Base-by-base conservation (phyloP, 1,140 invertebrate species). In the Drosophila ohnishii region DNA sequence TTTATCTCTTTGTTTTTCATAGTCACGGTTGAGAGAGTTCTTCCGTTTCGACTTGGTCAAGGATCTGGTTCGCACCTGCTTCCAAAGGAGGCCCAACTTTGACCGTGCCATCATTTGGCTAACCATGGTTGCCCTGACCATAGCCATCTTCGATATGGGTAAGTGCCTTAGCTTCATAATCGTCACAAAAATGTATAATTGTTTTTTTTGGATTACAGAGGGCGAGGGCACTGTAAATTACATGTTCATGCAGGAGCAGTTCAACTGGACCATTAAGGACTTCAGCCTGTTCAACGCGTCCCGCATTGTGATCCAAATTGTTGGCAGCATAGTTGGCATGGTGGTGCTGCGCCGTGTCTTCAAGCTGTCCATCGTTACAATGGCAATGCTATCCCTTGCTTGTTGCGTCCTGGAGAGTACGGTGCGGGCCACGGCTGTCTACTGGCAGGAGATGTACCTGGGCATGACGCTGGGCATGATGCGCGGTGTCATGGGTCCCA, bases 361-460 rank as follows among this genome's bases (percentile, higher is more conserved):
- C 0, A 88, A 88, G 42, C 69, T 91, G 1, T 91, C 90, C 3
- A 90, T 90, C 10, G 75, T 90, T 0, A 65, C 78, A 11, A 88
- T 91, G 86, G 64, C 86, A 0, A 71, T 91, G 72, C 72, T 91
- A 0, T 71, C 88, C 0, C 59, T 91, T 8, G 90, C 78, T 3
- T 93, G 93, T 11, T 77, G 90, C 8, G 88, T 92, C 1, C 67
- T 80, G 3, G 92, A 93, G 53, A 92, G 92, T 55, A 62, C 94
- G 0, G 91, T 94, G 0, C 92, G 90, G 66, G 93, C 93, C 2
- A 93, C 95, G n/a, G 94, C 94, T 0, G 80, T 78, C 2, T 90
- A 92, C 57, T 90, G 94, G 11, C 95, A 94, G 94, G 93, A 95
- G 42, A 93, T 96, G 92, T 96, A 95, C 90, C 19, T 91, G 25